These are phyloP conservation scores for Ceratosolen fusciceps DNA, from an alignment of 1,140 invertebrate genomes.

Conservation along the genomic window DNA sequence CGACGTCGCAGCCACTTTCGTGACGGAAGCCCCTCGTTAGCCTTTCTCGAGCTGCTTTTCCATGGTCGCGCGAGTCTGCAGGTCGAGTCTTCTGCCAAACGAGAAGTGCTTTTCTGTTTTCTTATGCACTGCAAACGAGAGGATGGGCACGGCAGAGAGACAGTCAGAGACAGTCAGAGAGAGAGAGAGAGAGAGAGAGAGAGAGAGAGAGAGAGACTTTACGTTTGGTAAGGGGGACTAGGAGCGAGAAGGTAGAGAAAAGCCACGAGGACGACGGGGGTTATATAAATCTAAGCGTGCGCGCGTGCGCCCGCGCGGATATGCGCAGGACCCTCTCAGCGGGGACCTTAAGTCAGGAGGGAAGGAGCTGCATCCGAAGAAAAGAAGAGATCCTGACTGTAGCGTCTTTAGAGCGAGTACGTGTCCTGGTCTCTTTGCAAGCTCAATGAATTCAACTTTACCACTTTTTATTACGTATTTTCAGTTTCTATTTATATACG, in stretches of 20 bases:
- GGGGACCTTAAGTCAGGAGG: neutral
- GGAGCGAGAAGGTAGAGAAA: too few species aligned
- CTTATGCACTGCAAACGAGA: neutral
- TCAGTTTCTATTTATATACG: constrained; percentile 3
- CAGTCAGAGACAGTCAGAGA: neutral
- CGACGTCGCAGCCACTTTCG: constrained; percentile 5
- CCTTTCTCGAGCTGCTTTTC: constrained; percentile 13
- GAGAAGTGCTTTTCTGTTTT: neutral
- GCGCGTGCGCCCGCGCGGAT: constrained; percentile 21
- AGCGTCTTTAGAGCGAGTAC: neutral
- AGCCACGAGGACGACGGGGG: constrained; percentile 11
- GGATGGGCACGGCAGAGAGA: neutral
- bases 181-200: neutral
- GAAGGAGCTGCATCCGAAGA: neutral
- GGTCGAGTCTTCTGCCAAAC: neutral
- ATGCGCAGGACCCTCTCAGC: constrained; percentile 32
- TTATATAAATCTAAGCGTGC: constrained; percentile 29
- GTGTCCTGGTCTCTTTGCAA: constrained; percentile 8
- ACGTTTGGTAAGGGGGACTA: too few species aligned
- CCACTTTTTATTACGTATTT: neutral
- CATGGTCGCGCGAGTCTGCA: neutral
- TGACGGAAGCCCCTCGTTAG: constrained; percentile 13
- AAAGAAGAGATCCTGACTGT: constrained; percentile 11
- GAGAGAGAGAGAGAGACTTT: too few species aligned
- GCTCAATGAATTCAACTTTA: neutral